Evolutionary conservation across 2,113 vertebrate species (phyloP), one percentile per base, ranked within the genome.

Genomic region (Atractosteus spatula): DNA sequence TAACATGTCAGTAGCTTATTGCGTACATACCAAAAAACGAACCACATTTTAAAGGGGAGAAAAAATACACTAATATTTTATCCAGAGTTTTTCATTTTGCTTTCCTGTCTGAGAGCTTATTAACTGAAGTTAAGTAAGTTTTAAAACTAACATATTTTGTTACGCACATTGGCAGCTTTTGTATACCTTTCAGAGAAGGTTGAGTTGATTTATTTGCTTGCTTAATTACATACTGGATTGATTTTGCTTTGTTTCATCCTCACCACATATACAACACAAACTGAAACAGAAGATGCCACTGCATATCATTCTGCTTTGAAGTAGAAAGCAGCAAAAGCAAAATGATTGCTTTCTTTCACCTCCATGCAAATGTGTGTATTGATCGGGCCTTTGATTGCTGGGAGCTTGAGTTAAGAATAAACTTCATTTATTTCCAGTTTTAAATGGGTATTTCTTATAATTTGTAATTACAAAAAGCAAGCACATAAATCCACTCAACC

Each of bases 161-260:
- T 47, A 44, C 42, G 59, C 59, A n/a, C 59, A 47, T 41, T 67
- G 63, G 43, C 47, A 7, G 29, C 55, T 61, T 47, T 44, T 3
- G 63, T 16, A 41, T 45, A 29, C 42, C 41, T 47, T 73, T 68
- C 43, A 61, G 71, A 51, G 14, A 43, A 44, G 63, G 56, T 12
- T 51, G 55, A 59, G 57, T 41, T 67, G 54, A 73, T 67, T 73
- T 61, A 67, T 66, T 13, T 68, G 57, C 42, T n/a, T 65, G 57
- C 64, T 55, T 73, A 67, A 61, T 67, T 67, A 67, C 45, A 59
- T 14, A 66, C 66, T 64, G 66, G 71, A 73, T 73, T 73, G 71
- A 73, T 68, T 73, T 51, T 57, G 67, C 59, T 47, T 42, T 61
- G 43, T 57, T 64, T 62, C 41, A 12, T 54, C 29, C 41, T 63